A percentile compares a stretch with the other conserved stretches of the same genome.
Evolutionary conservation across 2,888 invertebrate species (phyloP).

Genomic region (Scaptomyza polygonia): DNA sequence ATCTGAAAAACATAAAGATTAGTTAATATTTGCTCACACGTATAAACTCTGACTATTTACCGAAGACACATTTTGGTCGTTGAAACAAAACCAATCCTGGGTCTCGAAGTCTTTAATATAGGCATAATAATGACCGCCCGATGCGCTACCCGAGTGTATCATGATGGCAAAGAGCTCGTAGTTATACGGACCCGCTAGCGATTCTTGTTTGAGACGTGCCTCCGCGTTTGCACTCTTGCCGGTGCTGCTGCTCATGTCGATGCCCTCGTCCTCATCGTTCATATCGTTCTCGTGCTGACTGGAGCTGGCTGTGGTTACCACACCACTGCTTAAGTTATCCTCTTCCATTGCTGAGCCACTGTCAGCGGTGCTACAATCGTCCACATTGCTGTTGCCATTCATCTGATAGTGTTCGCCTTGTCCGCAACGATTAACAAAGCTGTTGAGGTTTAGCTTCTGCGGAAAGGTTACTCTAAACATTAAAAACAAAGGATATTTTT

Average conservation of each 20-base stretch:
- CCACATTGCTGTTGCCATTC: constrained; percentile 84
- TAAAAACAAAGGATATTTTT: neutral
- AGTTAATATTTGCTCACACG: neutral
- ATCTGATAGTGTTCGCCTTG: constrained; percentile 61
- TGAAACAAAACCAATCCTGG: constrained; percentile 93
- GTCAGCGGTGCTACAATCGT: constrained; percentile 88
- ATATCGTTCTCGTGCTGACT: constrained; percentile 83
- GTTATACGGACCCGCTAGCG: constrained; percentile 87
- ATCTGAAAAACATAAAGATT: constrained; percentile 85
- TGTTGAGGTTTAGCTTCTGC: constrained; percentile 91
- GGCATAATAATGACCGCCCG: constrained; percentile 96
- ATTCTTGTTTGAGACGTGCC: constrained; percentile 76
- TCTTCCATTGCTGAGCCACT: constrained; percentile 89
- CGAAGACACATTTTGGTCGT: constrained; percentile 92
- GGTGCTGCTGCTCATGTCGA: constrained; percentile 86
- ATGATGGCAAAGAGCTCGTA: constrained; percentile 96
- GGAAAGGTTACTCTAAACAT: constrained; percentile 90
- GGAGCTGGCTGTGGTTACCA: constrained; percentile 83
- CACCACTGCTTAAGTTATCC: constrained; percentile 86
- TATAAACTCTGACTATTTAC: constrained; percentile 83
- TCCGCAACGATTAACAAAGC: constrained; percentile 86
- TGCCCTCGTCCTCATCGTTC: constrained; percentile 89
- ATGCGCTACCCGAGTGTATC: constrained; percentile 96
- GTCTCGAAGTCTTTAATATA: constrained; percentile 93
- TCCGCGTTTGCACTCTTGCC: constrained; percentile 69